Evolutionary conservation across 2,888 invertebrate genomes (phyloP).

Genomic region (Anorthoa munda): DNA sequence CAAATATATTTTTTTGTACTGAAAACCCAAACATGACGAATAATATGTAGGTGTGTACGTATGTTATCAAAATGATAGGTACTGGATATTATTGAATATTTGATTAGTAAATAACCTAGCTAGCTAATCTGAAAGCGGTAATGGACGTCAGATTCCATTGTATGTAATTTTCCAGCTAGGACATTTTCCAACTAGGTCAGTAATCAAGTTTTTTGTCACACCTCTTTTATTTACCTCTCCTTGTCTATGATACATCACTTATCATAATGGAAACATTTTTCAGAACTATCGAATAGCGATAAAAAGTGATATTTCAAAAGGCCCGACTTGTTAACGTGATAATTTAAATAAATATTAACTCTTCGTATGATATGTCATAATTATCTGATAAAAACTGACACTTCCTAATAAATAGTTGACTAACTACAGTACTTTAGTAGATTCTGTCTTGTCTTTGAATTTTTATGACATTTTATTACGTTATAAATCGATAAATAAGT

Average conservation of each 20-base stretch:
- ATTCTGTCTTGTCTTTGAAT: not conserved
- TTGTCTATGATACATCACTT: constrained; percentile 22
- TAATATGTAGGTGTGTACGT: not conserved
- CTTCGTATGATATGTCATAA: constrained; percentile 19
- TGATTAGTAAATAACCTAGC: not conserved
- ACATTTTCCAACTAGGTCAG: too few relatives aligned
- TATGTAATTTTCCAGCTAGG: too few relatives aligned
- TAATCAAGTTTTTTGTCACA: constrained; percentile 13
- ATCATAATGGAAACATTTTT: constrained; percentile 36
- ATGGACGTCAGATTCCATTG: too few relatives aligned
- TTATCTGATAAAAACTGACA: constrained; percentile 30
- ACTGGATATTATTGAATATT: not conserved
- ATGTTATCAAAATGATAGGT: not conserved
- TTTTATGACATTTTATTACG: not conserved
- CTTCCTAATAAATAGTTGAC: not conserved
- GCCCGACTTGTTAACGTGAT: constrained; percentile 42
- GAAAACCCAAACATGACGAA: not conserved
- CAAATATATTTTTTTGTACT: not conserved
- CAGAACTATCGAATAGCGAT: constrained; percentile 12
- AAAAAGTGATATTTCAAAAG: constrained; percentile 30
- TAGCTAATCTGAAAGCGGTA: constrained; percentile 36
- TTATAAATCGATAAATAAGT: not conserved
- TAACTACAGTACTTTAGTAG: not conserved
- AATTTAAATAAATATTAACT: constrained; percentile 32
- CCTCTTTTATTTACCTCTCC: constrained; percentile 22